Evolutionary conservation across 2,113 vertebrate species (phyloP), one percentile per base, ranked within the genome.

Genomic region (Anolis sagrei): DNA sequence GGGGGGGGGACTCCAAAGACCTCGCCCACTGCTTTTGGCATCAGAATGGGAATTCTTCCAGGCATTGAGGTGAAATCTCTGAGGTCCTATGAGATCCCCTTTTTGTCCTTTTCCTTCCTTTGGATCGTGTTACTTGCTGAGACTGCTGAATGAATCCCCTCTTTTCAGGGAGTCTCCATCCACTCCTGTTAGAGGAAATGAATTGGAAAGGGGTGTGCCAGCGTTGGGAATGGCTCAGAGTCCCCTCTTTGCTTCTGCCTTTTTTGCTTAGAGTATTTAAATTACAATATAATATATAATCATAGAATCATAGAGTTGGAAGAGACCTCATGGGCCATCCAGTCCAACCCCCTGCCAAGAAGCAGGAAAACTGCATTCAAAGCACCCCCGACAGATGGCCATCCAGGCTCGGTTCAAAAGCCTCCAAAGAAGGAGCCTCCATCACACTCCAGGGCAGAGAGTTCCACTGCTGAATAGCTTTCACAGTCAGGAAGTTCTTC

Each of bases 151-250:
- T 87, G 82, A 36, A 66, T 89, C 81, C 84, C 79, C 90, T 54
- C 14, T 54, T 54, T 93, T 88, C 10, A 7, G 84, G 92, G 82
- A 83, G 79, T 83, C 87, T 93, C 86, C 32, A 14, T 83, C 88
- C 91, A 54, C n/a, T 10, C 78, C 44, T 90, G 66, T 89, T 85
- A 0, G 83, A 70, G 89, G 69, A 89, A 92, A 94, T 92, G 93
- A 95, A 93, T 92, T 87, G 78, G 90, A 88, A 84, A 87, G 66
- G 86, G 69, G 39, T 36, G 36, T 48, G 21, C 44, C n/a, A 74
- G 16, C 9, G 23, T 23, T 21, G 58, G 2, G n/a, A 62, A 79
- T 48, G 48, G 16, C 39, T 18, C 58, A 21, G 32, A 16, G 18
- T 61, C 73, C 23, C n/a, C 5, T 10, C 68, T 14, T 11, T 44